Evolutionary conservation across 2,113 vertebrate species (phyloP).

Genomic region (Chiloscyllium plagiosum): DNA sequence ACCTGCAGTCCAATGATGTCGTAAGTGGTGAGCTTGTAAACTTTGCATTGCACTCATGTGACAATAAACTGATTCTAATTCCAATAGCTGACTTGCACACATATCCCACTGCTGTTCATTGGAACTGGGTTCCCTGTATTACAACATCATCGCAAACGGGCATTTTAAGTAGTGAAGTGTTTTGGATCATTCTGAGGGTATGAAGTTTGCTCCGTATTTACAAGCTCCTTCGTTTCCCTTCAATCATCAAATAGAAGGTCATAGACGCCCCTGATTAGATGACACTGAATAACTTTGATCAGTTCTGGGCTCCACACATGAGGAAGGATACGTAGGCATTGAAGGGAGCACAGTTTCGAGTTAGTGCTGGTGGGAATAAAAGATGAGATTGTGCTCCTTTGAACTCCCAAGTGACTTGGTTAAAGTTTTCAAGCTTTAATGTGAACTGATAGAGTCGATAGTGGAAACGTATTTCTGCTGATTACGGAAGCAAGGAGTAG

Average conservation of each 20-base stretch:
- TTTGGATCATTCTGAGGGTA: background rate
- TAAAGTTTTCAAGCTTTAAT: background rate
- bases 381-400: no score
- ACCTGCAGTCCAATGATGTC: background rate
- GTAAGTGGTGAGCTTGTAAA: no score
- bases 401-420: background rate
- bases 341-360: background rate
- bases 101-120: background rate
- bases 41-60: no score
- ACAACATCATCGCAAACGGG: background rate
- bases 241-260: background rate
- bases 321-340: background rate
- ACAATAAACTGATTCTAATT: no score
- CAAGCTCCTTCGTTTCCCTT: background rate
- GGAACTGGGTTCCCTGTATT: background rate
- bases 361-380: background rate
- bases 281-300: background rate
- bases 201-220: background rate
- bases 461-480: no score
- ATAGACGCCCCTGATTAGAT: background rate
- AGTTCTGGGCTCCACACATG: background rate
- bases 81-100: background rate
- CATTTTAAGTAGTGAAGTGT: background rate
- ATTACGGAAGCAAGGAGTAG: no score
- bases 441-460: background rate